phyloP scores from a whole-genome alignment of 1,140 invertebrate species.

The Ephestia elutella region DNA sequence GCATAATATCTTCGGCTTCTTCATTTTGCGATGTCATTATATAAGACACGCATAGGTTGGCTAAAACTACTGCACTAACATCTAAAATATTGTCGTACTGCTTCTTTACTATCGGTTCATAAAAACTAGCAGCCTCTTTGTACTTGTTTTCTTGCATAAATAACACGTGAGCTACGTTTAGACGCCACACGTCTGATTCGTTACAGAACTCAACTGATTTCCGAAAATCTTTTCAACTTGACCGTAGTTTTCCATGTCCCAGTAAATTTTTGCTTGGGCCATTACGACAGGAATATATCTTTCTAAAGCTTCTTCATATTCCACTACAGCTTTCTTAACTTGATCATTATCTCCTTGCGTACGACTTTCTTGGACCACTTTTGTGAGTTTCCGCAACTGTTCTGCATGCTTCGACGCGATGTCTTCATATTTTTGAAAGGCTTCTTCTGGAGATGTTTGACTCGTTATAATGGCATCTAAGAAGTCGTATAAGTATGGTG shows the following conservation, averaged over 20 bases:
- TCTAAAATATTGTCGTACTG: constrained; percentile 96
- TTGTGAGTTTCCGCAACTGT: constrained; percentile 91
- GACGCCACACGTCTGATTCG: constrained; percentile 96
- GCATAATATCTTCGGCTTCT: constrained; percentile 99
- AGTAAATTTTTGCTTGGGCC: constrained; percentile 99
- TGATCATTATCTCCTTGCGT: constrained; percentile 91
- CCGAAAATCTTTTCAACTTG: constrained; percentile 95
- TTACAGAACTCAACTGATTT: constrained; percentile 99
- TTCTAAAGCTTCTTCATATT: constrained; percentile 94
- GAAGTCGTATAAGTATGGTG: constrained; percentile 91
- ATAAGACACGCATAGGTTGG: constrained; percentile 98
- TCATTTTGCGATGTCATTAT: constrained; percentile 99
- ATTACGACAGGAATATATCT: constrained; percentile 95
- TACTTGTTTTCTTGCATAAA: constrained; percentile 99
- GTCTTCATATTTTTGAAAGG: constrained; percentile 97
- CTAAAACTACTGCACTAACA: constrained; percentile 96
- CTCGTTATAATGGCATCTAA: constrained; percentile 97
- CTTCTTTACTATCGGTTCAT: constrained; percentile 98
- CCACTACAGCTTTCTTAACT: constrained; percentile 91
- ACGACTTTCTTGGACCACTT: constrained; percentile 93
- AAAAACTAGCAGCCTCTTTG: constrained; percentile 98
- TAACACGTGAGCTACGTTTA: constrained; percentile 98
- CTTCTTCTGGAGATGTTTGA: constrained; percentile 97
- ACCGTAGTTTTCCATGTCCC: constrained; percentile 96
- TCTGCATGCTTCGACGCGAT: constrained; percentile 94